These are phyloP conservation scores for Ceratina japonica DNA, from an alignment of 1,140 invertebrate genomes.

Conservation along the genomic window DNA sequence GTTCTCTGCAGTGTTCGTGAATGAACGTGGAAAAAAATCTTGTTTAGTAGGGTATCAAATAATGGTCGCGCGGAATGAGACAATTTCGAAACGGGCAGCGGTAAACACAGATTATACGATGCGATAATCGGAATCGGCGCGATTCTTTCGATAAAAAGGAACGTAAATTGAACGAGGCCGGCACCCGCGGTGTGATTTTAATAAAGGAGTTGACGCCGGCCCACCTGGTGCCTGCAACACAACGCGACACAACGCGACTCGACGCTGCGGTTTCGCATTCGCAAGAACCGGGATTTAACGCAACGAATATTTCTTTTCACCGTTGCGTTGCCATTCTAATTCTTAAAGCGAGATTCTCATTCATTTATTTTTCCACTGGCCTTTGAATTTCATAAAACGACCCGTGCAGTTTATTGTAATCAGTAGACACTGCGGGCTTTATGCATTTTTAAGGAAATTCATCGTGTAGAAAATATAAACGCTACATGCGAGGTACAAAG, in stretches of 20 bases:
- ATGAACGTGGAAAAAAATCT: too few relatives aligned
- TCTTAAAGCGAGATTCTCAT: conserved; percentile 1
- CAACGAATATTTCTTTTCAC: conserved; percentile 3
- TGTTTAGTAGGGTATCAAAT: too few relatives aligned
- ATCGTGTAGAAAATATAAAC: too few relatives aligned
- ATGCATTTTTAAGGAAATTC: too few relatives aligned
- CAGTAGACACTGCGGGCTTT: too few relatives aligned
- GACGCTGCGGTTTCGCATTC: background rate
- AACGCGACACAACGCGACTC: background rate
- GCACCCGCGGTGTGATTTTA: conserved; percentile 11
- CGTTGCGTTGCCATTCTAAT: conserved; percentile 4
- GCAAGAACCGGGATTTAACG: conserved; percentile 2
- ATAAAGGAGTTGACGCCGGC: conserved; percentile 21
- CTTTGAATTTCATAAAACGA: too few relatives aligned
- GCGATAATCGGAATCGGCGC: conserved; percentile 4
- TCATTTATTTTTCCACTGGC: background rate
- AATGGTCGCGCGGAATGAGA: background rate
- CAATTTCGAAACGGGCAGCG: background rate
- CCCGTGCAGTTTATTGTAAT: too few relatives aligned
- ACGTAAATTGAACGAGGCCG: background rate
- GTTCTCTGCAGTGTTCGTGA: too few relatives aligned
- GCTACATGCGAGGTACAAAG: too few relatives aligned
- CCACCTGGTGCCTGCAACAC: conserved; percentile 26
- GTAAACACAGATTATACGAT: background rate
- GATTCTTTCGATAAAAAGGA: conserved; percentile 11